Conservation (phyloP, 2,113 vertebrate genomes). For the Chlamydotis undulata region DNA sequence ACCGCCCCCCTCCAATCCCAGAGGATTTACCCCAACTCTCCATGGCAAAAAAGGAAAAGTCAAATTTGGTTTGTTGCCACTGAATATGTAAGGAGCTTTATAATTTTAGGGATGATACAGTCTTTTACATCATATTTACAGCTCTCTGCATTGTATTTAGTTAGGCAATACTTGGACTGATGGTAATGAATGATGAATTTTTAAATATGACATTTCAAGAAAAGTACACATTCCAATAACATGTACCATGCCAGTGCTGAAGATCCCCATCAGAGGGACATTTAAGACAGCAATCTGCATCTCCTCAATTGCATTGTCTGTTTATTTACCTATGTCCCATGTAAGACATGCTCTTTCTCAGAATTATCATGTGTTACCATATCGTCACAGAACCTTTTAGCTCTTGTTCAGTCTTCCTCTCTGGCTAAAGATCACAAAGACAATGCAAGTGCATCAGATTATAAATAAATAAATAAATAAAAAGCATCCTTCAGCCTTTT, state of each 20-base stretch:
- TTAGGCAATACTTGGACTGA: background rate
- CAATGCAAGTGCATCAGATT: background rate
- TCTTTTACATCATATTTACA: background rate
- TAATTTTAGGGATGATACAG: background rate
- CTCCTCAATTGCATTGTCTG: background rate
- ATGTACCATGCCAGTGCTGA: background rate
- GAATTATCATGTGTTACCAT: background rate
- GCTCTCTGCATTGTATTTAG: background rate
- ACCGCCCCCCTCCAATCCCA: background rate
- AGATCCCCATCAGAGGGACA: background rate
- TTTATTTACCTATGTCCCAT: background rate
- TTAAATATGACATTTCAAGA: background rate
- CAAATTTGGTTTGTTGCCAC: background rate
- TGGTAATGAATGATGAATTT: background rate
- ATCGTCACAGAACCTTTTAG: background rate
- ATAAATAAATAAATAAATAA: background rate
- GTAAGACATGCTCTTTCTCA: background rate
- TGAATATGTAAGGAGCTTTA: background rate
- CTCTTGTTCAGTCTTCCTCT: background rate
- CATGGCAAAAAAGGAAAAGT: background rate
- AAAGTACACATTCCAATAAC: background rate
- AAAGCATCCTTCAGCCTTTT: background rate
- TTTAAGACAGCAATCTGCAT: background rate
- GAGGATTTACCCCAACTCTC: background rate
- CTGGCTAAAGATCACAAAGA: background rate